These are phyloP conservation scores for Callyntrura guangdongensis DNA, from an alignment of 2,888 invertebrate genomes.

Conservation along the genomic window DNA sequence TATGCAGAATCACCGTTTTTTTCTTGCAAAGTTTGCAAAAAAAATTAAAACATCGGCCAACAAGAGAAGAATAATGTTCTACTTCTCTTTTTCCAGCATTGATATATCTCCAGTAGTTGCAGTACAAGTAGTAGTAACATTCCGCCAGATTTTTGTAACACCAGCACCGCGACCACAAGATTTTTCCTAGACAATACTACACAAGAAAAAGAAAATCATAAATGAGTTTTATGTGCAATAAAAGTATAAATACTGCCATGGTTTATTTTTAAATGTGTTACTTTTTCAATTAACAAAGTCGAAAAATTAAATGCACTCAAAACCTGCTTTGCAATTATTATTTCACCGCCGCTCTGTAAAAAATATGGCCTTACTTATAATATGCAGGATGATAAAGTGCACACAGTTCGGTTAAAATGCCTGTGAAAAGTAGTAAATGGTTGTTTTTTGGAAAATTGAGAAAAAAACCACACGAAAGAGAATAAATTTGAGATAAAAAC, in stretches of 20 bases:
- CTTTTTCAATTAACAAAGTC: background rate
- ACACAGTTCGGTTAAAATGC: background rate
- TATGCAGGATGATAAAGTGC: background rate
- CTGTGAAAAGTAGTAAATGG: background rate
- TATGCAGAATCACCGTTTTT: slow-evolving; percentile 85
- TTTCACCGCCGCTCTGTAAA: too few species aligned
- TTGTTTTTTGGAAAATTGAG: background rate
- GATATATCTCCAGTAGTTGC: slow-evolving; percentile 17
- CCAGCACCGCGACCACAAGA: slow-evolving; percentile 44
- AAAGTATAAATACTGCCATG: background rate
- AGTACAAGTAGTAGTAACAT: background rate
- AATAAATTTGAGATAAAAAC: background rate
- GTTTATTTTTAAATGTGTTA: background rate
- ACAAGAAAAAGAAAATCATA: slow-evolving; percentile 32
- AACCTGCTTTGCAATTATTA: too few species aligned
- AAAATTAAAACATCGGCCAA: background rate
- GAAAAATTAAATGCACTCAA: background rate
- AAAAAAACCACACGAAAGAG: background rate
- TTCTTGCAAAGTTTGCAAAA: background rate
- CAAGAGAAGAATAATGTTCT: background rate
- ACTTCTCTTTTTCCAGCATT: background rate
- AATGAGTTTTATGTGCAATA: too few species aligned
- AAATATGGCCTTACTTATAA: background rate
- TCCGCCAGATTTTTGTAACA: slow-evolving; percentile 31
- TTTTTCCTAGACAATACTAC: slow-evolving; percentile 42